Percentiles rank a stretch among this genome's conserved stretches.
Evolutionary conservation across 2,113 vertebrate species (phyloP).

Genomic region (Ifrita kowaldi): DNA sequence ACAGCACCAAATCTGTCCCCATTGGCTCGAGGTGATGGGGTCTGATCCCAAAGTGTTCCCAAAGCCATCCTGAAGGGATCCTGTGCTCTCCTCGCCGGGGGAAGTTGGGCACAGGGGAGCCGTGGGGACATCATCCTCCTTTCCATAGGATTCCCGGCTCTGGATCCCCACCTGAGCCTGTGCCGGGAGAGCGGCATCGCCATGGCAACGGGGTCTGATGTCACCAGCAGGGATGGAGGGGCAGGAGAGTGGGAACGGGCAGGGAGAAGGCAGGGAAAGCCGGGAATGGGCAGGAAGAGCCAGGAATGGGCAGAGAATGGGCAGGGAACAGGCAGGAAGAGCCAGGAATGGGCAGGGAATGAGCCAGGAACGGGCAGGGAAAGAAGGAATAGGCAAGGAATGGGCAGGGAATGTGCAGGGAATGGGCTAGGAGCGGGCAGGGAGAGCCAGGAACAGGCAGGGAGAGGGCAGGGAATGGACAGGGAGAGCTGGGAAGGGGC

Average conservation of each 20-base stretch:
- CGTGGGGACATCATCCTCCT: background rate
- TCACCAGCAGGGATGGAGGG: background rate
- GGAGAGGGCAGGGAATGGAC: background rate
- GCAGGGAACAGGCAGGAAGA: background rate
- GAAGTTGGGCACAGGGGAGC: accelerated
- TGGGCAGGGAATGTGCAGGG: background rate
- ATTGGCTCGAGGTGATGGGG: accelerated
- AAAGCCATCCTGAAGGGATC: accelerated
- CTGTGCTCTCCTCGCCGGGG: accelerated
- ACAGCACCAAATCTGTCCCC: background rate
- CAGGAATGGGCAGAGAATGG: accelerated
- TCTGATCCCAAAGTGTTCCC: background rate
- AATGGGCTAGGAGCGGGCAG: background rate
- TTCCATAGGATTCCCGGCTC: background rate
- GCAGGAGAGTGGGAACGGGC: background rate
- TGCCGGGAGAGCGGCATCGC: background rate
- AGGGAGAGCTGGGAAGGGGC: background rate
- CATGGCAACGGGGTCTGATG: background rate
- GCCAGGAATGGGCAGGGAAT: background rate
- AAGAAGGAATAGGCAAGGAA: background rate
- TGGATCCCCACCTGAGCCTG: background rate
- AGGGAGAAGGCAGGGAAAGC: background rate
- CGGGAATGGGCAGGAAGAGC: background rate
- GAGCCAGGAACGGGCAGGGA: accelerated
- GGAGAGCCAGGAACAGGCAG: no score